phyloP scores from a whole-genome alignment of 2,888 invertebrate genomes.

The Sinodicranocentrus sp. region DNA sequence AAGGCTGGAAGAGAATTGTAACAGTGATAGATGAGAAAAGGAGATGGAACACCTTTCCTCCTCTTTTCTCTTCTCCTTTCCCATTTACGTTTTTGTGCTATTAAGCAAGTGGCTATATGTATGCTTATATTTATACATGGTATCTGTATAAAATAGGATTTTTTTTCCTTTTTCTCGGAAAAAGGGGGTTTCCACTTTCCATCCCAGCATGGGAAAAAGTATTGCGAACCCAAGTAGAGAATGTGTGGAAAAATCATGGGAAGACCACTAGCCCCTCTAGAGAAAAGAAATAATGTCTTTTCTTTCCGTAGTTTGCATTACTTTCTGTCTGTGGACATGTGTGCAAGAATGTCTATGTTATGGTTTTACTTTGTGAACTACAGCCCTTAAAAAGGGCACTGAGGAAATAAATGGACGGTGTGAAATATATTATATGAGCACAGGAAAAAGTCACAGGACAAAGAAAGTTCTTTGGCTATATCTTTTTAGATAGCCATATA shows the following conservation, averaged over 20 bases:
- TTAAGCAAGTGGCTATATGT: not conserved
- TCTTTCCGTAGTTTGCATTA: constrained; percentile 32
- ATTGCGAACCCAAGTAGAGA: constrained; percentile 42
- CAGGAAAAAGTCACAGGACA: constrained; percentile 49
- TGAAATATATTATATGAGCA: constrained; percentile 1
- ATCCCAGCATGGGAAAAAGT: constrained; percentile 31
- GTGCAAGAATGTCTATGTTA: not conserved
- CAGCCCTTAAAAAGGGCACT: constrained; percentile 30
- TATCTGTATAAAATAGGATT: not conserved
- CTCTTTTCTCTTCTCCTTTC: constrained; percentile 18
- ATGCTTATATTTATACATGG: not conserved
- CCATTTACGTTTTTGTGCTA: not conserved
- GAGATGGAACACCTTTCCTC: constrained; percentile 60
- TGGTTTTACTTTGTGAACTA: constrained; percentile 9
- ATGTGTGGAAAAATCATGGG: constrained; percentile 46
- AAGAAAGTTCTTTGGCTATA: constrained; percentile 32
- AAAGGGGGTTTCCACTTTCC: constrained; percentile 47
- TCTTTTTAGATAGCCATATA: not conserved
- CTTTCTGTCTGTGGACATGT: not conserved
- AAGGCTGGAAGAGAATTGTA: constrained; percentile 48
- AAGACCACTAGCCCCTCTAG: constrained; percentile 50
- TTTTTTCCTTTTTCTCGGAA: constrained; percentile 14
- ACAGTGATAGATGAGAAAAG: constrained; percentile 63
- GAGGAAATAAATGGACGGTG: constrained; percentile 31
- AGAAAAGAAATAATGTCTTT: constrained; percentile 59